Evolutionary conservation across 2,888 invertebrate species (phyloP).

Genomic region (Drosophila meridionalis): DNA sequence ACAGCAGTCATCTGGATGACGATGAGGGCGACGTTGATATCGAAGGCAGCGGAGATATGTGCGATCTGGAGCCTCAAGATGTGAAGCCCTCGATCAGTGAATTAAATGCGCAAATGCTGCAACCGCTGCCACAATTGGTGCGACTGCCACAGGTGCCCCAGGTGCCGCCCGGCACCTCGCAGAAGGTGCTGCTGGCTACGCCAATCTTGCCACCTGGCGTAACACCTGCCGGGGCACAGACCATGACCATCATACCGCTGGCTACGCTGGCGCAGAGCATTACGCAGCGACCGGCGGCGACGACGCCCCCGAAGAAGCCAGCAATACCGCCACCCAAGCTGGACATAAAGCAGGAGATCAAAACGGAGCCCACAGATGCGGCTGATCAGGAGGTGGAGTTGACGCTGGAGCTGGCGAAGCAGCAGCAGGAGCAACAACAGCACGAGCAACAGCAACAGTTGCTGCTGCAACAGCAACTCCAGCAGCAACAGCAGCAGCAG

Average conservation of each 20-base stretch:
- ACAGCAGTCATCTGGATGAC: constrained; percentile 49
- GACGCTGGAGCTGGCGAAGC: constrained; percentile 1
- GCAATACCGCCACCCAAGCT: constrained; percentile 74
- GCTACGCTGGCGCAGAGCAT: constrained; percentile 73
- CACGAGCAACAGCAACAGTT: constrained; percentile 7
- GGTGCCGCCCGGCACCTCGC: constrained; percentile 64
- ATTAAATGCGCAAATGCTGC: constrained; percentile 43
- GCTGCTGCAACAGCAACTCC: constrained; percentile 6
- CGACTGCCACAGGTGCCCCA: constrained; percentile 60
- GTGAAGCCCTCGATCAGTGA: constrained; percentile 63
- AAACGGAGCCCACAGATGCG: constrained; percentile 71
- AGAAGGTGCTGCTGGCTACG: constrained; percentile 81
- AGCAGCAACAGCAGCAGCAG: constrained; percentile 15
- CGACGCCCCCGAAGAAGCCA: constrained; percentile 28
- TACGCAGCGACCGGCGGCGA: constrained; percentile 48
- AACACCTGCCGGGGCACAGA: constrained; percentile 59
- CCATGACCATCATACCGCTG: constrained; percentile 82
- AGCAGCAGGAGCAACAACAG: constrained; percentile 11
- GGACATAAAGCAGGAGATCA: constrained; percentile 80
- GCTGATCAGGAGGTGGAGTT: constrained; percentile 32
- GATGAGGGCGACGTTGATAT: constrained; percentile 54
- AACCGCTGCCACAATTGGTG: constrained; percentile 56
- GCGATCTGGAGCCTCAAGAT: constrained; percentile 40
- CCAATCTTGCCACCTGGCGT: constrained; percentile 71
- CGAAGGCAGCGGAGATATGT: constrained; percentile 38